Percentiles rank a stretch among this genome's conserved stretches.
These are phyloP conservation scores for Sycophila texana DNA, from an alignment of 2,888 invertebrate species.

Conservation along the genomic window DNA sequence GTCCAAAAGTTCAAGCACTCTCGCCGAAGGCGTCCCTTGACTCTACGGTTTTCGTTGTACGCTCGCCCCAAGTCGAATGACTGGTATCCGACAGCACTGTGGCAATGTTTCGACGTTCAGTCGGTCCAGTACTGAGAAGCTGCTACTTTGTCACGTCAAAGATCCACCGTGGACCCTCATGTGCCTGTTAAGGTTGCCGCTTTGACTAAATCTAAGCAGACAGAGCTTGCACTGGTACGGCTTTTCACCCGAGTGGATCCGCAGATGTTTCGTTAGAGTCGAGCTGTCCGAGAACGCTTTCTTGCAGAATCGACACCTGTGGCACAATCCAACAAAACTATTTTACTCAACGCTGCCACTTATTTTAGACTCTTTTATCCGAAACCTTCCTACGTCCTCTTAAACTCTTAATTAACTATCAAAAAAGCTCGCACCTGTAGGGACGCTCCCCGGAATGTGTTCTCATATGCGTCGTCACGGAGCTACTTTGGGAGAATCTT, in stretches of 20 bases:
- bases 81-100: constrained; percentile 72
- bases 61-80: constrained; percentile 69
- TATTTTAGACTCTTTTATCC: neutral
- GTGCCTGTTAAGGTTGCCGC: constrained; percentile 98
- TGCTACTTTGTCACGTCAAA: constrained; percentile 71
- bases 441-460: constrained; percentile 99
- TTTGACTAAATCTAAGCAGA: constrained; percentile 96
- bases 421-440: constrained; percentile 80
- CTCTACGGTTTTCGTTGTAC: constrained; percentile 51
- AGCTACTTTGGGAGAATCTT: constrained; percentile 95
- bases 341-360: neutral
- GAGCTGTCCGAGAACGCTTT: constrained; percentile 99
- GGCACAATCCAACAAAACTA: constrained; percentile 52
- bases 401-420: constrained; percentile 16
- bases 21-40: neutral
- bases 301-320: constrained; percentile 93
- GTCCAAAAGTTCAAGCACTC: neutral
- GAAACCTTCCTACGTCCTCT: too few species aligned
- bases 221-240: constrained; percentile 99
- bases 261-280: constrained; percentile 96
- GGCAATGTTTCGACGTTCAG: constrained; percentile 61
- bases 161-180: constrained; percentile 94
- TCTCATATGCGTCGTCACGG: constrained; percentile 98
- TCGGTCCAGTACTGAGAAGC: constrained; percentile 53
- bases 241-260: constrained; percentile 94